Evolutionary conservation across 1,140 invertebrate species (phyloP), one percentile per base, ranked within the genome.

Genomic region (Solen grandis): DNA sequence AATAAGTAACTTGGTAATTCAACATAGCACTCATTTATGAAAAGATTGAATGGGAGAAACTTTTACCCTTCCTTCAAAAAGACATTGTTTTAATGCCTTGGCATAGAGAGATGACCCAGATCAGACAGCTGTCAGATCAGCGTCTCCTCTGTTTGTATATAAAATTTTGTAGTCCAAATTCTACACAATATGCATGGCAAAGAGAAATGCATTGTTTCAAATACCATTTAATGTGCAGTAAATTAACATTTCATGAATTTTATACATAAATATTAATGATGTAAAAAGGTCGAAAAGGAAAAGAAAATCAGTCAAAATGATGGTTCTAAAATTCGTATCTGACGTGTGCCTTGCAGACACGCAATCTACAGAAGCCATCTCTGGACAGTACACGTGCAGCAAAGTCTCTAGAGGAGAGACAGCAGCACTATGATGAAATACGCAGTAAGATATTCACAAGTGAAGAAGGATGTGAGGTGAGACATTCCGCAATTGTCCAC

Each of bases 341-440:
- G n/a, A n/a, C n/a, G 5, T 72, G 55, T 5, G 33, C 27, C 38
- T 55, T 76, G 8, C 63, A 77, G 74, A 52, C 60, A 16, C 74
- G 74, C n/a, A 68, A 35, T 31, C 46, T 77, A 55, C 60, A 65
- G 25, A 77, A 77, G 38, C 74, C 74, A 19, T 54, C 29, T 27
- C 22, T 77, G 50, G 73, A 63, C 29, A 25, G 33, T 19, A 77
- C 62, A 22, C 50, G 62, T 14, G 59, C 57, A 52, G 72, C 72
- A 0, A 70, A 63, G 22, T 79, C 77, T 8, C 33, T 79, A 29
- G 77, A 79, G 29, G 77, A 79, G 55, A 35, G 77, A 14, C 65
- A 79, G 27, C 77, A 79, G 33, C n/a, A 27, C 2, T 79, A 79
- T 22, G 77, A 69, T 38, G 77, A 79, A 54, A 68, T 72, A 4